These are phyloP conservation scores for Suncus etruscus DNA, from an alignment of 2,113 vertebrate genomes.

Conservation along the genomic window DNA sequence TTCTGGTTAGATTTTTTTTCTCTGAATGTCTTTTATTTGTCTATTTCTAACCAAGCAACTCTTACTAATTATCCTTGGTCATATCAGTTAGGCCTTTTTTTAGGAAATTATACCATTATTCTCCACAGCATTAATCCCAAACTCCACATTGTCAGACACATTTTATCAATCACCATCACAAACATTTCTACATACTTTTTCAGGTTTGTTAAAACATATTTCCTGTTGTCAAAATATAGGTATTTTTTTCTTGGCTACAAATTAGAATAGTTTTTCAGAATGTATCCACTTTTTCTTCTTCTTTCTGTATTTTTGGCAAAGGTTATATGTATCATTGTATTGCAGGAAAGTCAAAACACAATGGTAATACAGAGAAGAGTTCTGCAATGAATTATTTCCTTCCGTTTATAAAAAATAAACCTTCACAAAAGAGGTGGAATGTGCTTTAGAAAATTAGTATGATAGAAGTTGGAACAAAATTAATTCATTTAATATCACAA, in stretches of 20 bases:
- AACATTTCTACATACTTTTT: background rate
- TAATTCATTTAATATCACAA: background rate
- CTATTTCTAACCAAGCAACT: background rate
- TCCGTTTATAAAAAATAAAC: background rate
- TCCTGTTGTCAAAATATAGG: background rate
- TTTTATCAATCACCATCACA: background rate
- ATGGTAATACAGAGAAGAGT: background rate
- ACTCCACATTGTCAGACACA: background rate
- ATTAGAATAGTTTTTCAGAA: background rate
- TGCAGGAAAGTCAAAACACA: background rate
- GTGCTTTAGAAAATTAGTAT: background rate
- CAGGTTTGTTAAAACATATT: no score
- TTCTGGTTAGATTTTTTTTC: background rate
- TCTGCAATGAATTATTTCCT: background rate
- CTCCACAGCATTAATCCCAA: rapidly evolving
- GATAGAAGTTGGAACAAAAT: slow-evolving; percentile 7
- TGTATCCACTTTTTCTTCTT: background rate
- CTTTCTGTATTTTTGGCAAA: background rate
- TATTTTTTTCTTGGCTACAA: background rate
- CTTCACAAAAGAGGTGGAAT: background rate
- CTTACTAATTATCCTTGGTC: no score
- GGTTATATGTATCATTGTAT: background rate
- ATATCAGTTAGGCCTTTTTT: background rate
- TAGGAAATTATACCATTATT: background rate
- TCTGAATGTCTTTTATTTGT: background rate